phyloP scores from a whole-genome alignment of 2,113 vertebrate species.

The Cairina moschata region DNA sequence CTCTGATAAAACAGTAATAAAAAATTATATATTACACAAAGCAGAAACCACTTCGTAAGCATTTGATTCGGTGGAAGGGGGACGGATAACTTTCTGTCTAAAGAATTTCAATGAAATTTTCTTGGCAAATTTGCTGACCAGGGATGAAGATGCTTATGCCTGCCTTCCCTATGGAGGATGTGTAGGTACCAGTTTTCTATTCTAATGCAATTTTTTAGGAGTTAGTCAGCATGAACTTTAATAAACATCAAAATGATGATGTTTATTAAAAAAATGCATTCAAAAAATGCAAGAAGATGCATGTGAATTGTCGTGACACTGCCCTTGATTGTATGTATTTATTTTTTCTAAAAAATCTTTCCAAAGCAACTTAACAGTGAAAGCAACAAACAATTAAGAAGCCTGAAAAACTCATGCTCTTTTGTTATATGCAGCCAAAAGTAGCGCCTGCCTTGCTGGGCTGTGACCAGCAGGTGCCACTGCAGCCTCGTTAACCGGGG shows the following conservation, averaged over 20 bases:
- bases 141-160: neutral
- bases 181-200: neutral
- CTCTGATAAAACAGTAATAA: neutral
- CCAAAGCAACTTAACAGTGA: neutral
- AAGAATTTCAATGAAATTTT: neutral
- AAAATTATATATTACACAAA: too few relatives aligned
- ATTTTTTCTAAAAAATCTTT: neutral
- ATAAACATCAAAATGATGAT: neutral
- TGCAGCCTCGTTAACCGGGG: neutral
- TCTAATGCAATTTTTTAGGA: neutral
- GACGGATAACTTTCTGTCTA: neutral
- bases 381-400: neutral
- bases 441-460: neutral
- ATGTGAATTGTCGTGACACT: neutral
- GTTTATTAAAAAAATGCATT: too few relatives aligned
- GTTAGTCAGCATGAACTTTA: too few relatives aligned
- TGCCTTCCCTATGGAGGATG: neutral
- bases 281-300: too few relatives aligned
- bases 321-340: neutral
- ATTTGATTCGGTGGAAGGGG: neutral
- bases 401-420: neutral
- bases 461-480: constrained; percentile 65
- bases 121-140: neutral
- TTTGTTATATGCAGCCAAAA: accelerated
- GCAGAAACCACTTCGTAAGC: neutral